Conservation (phyloP, 2,113 vertebrate species). For the Caranx melampygus region DNA sequence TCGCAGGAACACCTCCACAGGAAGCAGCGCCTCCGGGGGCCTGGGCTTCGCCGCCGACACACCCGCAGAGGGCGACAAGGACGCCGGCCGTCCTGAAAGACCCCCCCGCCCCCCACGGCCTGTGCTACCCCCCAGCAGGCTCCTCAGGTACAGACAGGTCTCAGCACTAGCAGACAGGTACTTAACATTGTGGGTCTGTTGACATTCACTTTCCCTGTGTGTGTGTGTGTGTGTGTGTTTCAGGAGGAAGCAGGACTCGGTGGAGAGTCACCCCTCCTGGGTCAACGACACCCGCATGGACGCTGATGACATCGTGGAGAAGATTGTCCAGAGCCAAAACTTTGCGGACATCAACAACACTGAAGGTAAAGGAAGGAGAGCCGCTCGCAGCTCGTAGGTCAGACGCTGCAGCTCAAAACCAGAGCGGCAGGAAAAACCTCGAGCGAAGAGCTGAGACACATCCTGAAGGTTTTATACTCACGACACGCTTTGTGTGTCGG, state of each 20-base stretch:
- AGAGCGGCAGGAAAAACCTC: too few relatives aligned
- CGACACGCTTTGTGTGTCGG: too few relatives aligned
- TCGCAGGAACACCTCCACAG: conserved; percentile 94
- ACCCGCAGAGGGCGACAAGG: conserved; percentile 86
- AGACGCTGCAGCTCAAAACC: too few relatives aligned
- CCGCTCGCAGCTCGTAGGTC: too few relatives aligned
- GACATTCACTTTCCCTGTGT: neutral
- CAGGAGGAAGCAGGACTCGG: conserved; percentile 95
- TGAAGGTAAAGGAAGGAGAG: conserved; percentile 83
- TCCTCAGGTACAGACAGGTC: conserved; percentile 82
- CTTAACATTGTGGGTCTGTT: neutral
- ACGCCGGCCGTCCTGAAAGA: conserved; percentile 88
- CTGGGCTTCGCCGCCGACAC: conserved; percentile 85
- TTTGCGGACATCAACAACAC: conserved; percentile 95
- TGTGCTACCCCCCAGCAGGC: conserved; percentile 86
- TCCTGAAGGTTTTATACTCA: too few relatives aligned
- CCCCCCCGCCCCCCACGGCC: conserved; percentile 93
- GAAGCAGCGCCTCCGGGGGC: conserved; percentile 93
- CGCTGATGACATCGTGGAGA: conserved; percentile 97
- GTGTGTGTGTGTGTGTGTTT: too few relatives aligned
- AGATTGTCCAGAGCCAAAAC: conserved; percentile 99
- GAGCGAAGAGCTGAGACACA: too few relatives aligned
- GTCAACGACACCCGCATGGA: conserved; percentile 98
- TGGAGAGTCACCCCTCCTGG: conserved; percentile 95
- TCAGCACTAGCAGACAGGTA: neutral